Conservation (phyloP, 2,888 invertebrate species). For the Ectemnius lituratus region DNA sequence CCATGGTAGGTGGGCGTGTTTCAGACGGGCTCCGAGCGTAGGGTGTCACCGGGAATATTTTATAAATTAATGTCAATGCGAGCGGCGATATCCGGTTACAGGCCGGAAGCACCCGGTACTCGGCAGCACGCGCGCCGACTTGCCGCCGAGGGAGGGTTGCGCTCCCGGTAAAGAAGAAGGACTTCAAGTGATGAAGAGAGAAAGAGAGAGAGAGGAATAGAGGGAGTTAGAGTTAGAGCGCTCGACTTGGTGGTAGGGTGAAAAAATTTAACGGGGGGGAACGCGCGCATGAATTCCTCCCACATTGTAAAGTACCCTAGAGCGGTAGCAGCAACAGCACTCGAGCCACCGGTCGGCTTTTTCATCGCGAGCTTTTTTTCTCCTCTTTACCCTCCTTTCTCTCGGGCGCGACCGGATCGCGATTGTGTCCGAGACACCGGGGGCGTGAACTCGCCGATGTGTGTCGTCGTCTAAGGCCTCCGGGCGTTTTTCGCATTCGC, state of each 20-base stretch:
- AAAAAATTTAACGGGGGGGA: slow-evolving; percentile 56
- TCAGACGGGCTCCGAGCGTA: slow-evolving; percentile 39
- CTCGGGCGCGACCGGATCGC: slow-evolving; percentile 53
- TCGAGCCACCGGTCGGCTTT: slow-evolving; percentile 55
- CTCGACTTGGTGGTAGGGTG: slow-evolving; percentile 27
- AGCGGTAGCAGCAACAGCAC: slow-evolving; percentile 52
- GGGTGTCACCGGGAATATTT: slow-evolving; percentile 75
- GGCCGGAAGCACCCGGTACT: slow-evolving; percentile 74
- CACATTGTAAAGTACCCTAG: slow-evolving; percentile 67
- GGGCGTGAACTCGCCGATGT: slow-evolving; percentile 68
- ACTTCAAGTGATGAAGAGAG: slow-evolving; percentile 4
- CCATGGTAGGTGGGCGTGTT: slow-evolving; percentile 45
- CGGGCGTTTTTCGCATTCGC: slow-evolving; percentile 63
- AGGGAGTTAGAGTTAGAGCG: slow-evolving; percentile 33
- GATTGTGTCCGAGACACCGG: slow-evolving; percentile 68
- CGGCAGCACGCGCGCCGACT: slow-evolving; percentile 65
- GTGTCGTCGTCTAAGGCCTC: slow-evolving; percentile 52
- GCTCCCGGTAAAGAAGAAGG: background rate
- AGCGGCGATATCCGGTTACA: slow-evolving; percentile 76
- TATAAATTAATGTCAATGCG: slow-evolving; percentile 77
- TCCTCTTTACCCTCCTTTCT: slow-evolving; percentile 31
- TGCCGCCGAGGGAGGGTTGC: slow-evolving; percentile 40
- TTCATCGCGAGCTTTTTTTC: slow-evolving; percentile 28
- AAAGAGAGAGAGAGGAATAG: slow-evolving; percentile 16
- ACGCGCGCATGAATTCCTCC: slow-evolving; percentile 65